Percentiles rank a stretch among this genome's conserved stretches.
phyloP scores from a whole-genome alignment of 53 echinoderm and acorn worm genomes.

The Paracentrotus lividus region DNA sequence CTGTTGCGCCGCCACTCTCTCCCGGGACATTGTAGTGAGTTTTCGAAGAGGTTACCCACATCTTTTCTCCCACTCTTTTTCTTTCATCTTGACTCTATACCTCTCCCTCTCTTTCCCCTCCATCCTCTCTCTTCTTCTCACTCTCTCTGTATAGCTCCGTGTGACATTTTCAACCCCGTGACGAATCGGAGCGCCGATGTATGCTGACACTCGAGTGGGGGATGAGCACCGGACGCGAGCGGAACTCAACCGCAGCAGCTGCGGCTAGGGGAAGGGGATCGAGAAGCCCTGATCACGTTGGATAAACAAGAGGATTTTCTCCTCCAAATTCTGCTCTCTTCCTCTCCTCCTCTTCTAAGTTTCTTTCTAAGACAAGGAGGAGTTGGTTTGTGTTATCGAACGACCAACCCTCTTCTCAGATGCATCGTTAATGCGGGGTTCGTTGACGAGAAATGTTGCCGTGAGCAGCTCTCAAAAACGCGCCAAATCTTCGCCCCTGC shows the following conservation, averaged over 20 bases:
- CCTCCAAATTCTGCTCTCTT: conserved; percentile 17
- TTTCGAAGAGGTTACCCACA: conserved; percentile 48
- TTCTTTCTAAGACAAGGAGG: not conserved
- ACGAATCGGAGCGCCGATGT: conserved; percentile 61
- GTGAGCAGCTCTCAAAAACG: conserved; percentile 48
- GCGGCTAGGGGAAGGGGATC: conserved; percentile 58
- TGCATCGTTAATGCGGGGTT: conserved; percentile 54
- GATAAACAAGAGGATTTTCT: conserved; percentile 66
- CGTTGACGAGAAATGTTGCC: conserved; percentile 30
- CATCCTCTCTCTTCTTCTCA: not conserved
- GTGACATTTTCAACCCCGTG: conserved; percentile 72
- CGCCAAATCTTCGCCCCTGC: conserved; percentile 38
- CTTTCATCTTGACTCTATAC: not conserved
- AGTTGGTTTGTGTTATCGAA: conserved; percentile 59
- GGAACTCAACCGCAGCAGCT: conserved; percentile 66
- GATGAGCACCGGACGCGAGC: conserved; percentile 66
- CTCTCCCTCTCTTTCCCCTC: not conserved
- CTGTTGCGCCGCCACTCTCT: conserved; percentile 62
- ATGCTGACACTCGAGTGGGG: conserved; percentile 64
- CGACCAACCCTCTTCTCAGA: conserved; percentile 37
- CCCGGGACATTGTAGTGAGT: conserved; percentile 42
- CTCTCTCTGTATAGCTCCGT: conserved; percentile 9
- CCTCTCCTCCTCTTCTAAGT: conserved; percentile 36
- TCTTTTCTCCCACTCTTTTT: conserved; percentile 16
- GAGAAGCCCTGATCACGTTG: conserved; percentile 52